Conservation (phyloP, 2,888 invertebrate genomes). For the Aleiodes leptofemur region DNA sequence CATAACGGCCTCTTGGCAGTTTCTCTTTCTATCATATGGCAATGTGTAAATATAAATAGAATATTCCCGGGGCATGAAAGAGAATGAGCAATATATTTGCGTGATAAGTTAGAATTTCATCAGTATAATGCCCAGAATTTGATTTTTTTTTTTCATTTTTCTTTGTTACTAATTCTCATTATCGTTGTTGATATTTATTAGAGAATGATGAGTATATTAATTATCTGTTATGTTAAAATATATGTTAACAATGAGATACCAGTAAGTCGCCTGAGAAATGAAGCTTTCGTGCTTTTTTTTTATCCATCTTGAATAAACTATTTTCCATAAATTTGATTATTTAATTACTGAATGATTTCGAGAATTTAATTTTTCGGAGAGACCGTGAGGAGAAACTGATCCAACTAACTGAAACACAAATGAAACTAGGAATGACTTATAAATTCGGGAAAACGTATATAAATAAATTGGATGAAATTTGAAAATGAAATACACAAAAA, state of each 20-base stretch:
- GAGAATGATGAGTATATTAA: slow-evolving; percentile 22
- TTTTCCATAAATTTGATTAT: slow-evolving; percentile 7
- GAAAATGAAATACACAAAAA: slow-evolving; percentile 8
- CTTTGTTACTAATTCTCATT: slow-evolving; percentile 34
- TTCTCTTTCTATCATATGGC: slow-evolving; percentile 26
- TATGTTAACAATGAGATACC: slow-evolving; percentile 4
- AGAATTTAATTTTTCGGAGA: slow-evolving; percentile 1
- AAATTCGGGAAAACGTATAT: neutral
- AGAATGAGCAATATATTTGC: neutral
- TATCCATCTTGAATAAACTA: neutral
- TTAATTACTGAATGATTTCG: neutral
- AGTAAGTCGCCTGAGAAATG: neutral
- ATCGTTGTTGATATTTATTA: slow-evolving; percentile 40
- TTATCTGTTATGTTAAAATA: slow-evolving; percentile 34
- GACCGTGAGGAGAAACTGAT: slow-evolving; percentile 11
- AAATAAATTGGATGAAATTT: slow-evolving; percentile 7
- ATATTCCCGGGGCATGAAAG: neutral
- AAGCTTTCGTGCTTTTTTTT: slow-evolving; percentile 6
- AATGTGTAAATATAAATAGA: slow-evolving; percentile 38
- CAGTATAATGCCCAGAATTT: slow-evolving; percentile 5
- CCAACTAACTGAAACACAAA: neutral
- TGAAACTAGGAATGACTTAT: neutral
- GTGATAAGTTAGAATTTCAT: neutral
- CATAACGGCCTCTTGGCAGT: slow-evolving; percentile 26
- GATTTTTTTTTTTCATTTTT: slow-evolving; percentile 17